Evolutionary conservation across 1,140 invertebrate genomes (phyloP), one percentile per base, ranked within the genome.

Genomic region (Saccostrea glomerata): DNA sequence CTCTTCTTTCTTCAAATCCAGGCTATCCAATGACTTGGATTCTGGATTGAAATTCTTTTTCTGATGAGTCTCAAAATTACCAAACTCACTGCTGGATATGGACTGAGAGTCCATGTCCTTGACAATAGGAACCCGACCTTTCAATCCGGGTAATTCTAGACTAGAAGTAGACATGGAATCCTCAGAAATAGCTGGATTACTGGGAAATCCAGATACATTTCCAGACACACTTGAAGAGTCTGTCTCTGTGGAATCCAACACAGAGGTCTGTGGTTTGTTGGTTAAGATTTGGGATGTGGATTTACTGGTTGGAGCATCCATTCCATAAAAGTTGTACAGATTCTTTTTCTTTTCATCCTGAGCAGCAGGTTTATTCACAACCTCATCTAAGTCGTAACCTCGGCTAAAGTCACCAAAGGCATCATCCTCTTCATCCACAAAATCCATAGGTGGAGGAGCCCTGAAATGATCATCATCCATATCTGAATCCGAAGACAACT

Each of bases 391-490:
- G 47, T 92, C 91, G 86, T 91, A 92, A 36, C 91, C 92, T 15
- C 88, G 89, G 82, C 96, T 94, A 92, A 96, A 96, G 84, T 96
- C 96, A 56, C 96, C 96, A 94, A 96, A 96, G 89, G 96, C 96
- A 87, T 93, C 90, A 84, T 92, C 88, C 12, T 89, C 89, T 56
- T 92, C 91, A 56, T 92, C 89, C 12, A 87, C n/a, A 63, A 17
- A 73, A 54, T 91, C 90, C 88, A 91, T 89, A 86, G 91, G 83
- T 4, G 92, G 92, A 70, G 92, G 92, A 13, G 91, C 90, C 25
- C 82, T 87, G 40, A 89, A 90, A 30, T 87, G 40, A 86, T 92
- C 90, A 36, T 91, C 91, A 87, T 91, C 85, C 83, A 63, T 23
- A 73, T 90, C 86, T 15, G 60, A 82, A 84, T 84, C 60, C 2